These are phyloP conservation scores for Chymomyza costata DNA, from an alignment of 1,140 invertebrate species.

Conservation along the genomic window DNA sequence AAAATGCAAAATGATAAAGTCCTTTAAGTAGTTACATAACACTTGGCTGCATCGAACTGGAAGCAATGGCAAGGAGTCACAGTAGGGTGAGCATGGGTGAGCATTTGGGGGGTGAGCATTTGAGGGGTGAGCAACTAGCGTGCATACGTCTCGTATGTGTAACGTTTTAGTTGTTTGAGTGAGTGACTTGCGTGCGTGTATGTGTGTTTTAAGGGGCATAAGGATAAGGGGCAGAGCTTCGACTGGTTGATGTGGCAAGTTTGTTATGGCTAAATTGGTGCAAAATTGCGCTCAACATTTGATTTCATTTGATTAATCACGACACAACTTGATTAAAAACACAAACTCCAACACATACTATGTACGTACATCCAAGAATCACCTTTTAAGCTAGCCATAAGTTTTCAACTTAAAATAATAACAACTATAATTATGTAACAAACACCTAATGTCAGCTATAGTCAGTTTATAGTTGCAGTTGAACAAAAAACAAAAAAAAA, in stretches of 20 bases:
- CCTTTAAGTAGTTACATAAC: slow-evolving; percentile 71
- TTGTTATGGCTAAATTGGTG: slow-evolving; percentile 33
- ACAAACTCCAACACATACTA: slow-evolving; percentile 12
- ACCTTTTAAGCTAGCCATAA: slow-evolving; percentile 48
- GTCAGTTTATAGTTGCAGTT: slow-evolving; percentile 24
- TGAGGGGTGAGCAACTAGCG: slow-evolving; percentile 55
- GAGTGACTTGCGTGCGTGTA: slow-evolving; percentile 8
- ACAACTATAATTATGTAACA: slow-evolving; percentile 2
- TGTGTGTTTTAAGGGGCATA: neutral
- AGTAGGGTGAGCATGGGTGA: slow-evolving; percentile 1
- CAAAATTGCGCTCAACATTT: slow-evolving; percentile 23
- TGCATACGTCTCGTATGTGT: slow-evolving; percentile 66
- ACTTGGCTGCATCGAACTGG: slow-evolving; percentile 61
- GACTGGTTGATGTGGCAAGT: slow-evolving; percentile 41
- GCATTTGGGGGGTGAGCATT: slow-evolving; percentile 3
- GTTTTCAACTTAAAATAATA: slow-evolving; percentile 24
- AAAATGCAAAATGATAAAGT: slow-evolving; percentile 61
- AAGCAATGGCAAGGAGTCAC: neutral
- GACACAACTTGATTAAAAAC: slow-evolving; percentile 18
- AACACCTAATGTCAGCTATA: slow-evolving; percentile 39
- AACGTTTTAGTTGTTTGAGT: slow-evolving; percentile 63
- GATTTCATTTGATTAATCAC: slow-evolving; percentile 49
- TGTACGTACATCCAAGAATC: slow-evolving; percentile 13
- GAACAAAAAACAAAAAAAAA: neutral
- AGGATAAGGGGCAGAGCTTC: neutral